A percentile compares a stretch with the other conserved stretches of the same genome.
phyloP scores from a whole-genome alignment of 2,113 vertebrate species.

The Sylvia atricapilla region DNA sequence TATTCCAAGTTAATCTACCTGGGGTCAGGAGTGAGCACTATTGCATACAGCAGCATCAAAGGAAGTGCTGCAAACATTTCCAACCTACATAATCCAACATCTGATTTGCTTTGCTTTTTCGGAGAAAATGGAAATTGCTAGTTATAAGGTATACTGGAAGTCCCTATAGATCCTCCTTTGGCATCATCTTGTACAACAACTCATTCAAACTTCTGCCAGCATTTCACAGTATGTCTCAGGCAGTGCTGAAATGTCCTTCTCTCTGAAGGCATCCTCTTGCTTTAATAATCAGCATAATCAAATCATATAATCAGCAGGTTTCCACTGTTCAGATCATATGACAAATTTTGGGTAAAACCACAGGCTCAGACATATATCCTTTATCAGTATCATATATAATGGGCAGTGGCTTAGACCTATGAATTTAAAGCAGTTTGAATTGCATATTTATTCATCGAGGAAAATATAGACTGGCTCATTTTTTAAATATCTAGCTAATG shows the following conservation, averaged over 20 bases:
- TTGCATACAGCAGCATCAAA: background rate
- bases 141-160: background rate
- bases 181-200: background rate
- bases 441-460: background rate
- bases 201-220: background rate
- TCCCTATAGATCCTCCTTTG: background rate
- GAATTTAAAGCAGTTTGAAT: background rate
- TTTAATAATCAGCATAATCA: too few species aligned
- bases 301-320: background rate
- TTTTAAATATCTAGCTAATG: background rate
- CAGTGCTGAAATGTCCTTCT: background rate
- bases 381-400: background rate
- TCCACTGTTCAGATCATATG: fast-evolving
- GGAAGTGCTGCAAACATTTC: background rate
- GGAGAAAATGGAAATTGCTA: background rate
- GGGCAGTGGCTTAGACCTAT: background rate
- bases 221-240: background rate
- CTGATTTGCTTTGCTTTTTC: background rate
- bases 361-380: background rate
- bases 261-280: background rate
- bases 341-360: background rate
- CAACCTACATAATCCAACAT: background rate
- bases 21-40: background rate
- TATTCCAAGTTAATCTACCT: background rate
- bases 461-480: background rate